Evolutionary conservation across 2,113 vertebrate genomes (phyloP), one percentile per base, ranked within the genome.

Genomic region (Rhinoptilus africanus): DNA sequence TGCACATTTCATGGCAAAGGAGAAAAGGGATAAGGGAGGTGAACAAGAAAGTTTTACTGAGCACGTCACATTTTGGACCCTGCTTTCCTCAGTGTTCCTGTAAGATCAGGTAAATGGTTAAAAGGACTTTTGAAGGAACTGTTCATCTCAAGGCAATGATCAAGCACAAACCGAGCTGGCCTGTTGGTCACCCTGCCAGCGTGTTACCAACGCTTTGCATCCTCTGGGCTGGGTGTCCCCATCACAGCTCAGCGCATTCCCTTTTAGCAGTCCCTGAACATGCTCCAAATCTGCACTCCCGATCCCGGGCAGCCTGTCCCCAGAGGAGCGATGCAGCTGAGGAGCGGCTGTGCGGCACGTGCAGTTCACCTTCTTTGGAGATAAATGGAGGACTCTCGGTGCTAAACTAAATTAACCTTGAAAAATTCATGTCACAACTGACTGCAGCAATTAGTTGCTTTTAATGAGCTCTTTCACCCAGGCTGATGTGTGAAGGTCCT

Each of bases 351-450:
- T 14, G 13, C 2, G 6, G 20, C 4, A 1, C 1, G 4, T 8
- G 37, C 2, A 1, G 12, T 8, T 91, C 80, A 41, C 41, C 15
- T 50, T 80, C 79, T 18, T 28, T 4, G 3, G 74, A 73, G 45
- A 51, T 32, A 66, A 51, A 60, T 6, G 30, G 74, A 78, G 74
- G 35, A 56, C 50, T 86, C 67, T 51, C 45, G 22, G 41, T 24
- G 48, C 74, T 73, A 9, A 94, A 60, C 75, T 57, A 95, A 97
- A 97, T 94, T 96, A 96, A 96, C 95, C 95, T 96, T 94, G 92
- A 88, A 92, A 95, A 92, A 88, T 77, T 83, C 54, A 77, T 96
- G 87, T 94, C 93, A 95, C 72, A 95, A 53, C 47, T 83, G 94
- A 93, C 92, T 90, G 88, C 92, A 84, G 95, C 90, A 95, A 96